These are phyloP conservation scores for Aix galericulata DNA, from an alignment of 2,113 vertebrate species.

Conservation along the genomic window DNA sequence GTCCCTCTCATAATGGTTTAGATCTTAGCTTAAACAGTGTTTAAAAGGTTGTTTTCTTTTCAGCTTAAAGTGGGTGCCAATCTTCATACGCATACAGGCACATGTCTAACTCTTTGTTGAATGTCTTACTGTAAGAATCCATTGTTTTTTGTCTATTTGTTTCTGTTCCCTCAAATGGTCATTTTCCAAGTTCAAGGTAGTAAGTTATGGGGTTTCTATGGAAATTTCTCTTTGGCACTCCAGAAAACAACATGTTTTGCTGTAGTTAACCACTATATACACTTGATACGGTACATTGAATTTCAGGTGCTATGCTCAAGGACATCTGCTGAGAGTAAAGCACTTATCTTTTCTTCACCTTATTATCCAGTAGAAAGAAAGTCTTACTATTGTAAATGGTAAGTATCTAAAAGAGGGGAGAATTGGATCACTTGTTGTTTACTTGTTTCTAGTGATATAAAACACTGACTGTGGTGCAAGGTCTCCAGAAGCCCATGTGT, in stretches of 20 bases:
- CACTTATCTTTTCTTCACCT: constrained; percentile 46
- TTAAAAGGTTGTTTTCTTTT: constrained; percentile 34
- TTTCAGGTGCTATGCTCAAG: constrained; percentile 37
- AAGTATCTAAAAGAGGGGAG: constrained; percentile 16
- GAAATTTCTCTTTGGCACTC: constrained; percentile 24
- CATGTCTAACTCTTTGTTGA: constrained; percentile 43
- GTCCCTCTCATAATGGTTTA: neutral
- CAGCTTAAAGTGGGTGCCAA: constrained; percentile 29
- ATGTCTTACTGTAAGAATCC: neutral
- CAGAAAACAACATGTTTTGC: constrained; percentile 2
- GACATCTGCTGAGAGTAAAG: constrained; percentile 37
- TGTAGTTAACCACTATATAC: neutral
- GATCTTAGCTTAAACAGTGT: constrained; percentile 5
- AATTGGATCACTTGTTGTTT: neutral
- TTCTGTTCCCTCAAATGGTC: constrained; percentile 7
- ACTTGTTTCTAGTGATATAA: neutral
- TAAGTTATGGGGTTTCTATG: neutral
- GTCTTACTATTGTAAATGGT: neutral
- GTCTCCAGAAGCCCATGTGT: neutral
- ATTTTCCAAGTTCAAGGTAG: constrained; percentile 54
- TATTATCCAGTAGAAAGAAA: constrained; percentile 21
- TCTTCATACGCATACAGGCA: constrained; percentile 17
- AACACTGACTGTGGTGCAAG: constrained; percentile 1
- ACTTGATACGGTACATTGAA: constrained; percentile 7
- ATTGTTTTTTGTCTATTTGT: neutral